These are phyloP conservation scores for Slavum lentiscoides DNA, from an alignment of 2,888 invertebrate species.

Conservation along the genomic window DNA sequence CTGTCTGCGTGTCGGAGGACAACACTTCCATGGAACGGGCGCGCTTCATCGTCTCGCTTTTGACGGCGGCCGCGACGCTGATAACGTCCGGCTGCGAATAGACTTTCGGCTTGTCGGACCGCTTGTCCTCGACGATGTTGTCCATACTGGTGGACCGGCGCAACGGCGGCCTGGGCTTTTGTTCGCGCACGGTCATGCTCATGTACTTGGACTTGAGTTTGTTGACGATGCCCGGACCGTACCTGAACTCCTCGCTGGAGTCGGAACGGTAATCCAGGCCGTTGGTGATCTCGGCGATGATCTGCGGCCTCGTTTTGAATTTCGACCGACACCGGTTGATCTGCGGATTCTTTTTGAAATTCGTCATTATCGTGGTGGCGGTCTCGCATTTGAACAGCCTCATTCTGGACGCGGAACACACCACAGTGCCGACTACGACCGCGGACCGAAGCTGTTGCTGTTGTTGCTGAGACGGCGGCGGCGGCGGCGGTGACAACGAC, in stretches of 20 bases:
- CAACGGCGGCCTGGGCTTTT: constrained; percentile 69
- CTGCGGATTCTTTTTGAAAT: constrained; percentile 47
- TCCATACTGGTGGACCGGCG: constrained; percentile 83
- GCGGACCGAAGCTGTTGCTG: neutral
- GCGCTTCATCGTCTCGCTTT: constrained; percentile 71
- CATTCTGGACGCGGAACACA: constrained; percentile 26
- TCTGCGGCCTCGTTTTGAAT: constrained; percentile 49
- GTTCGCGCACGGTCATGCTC: constrained; percentile 79
- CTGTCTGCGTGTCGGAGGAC: constrained; percentile 66
- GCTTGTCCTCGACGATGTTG: constrained; percentile 73
- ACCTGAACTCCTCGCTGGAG: constrained; percentile 78
- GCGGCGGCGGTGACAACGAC: neutral
- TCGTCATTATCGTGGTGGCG: constrained; percentile 40
- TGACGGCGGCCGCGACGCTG: constrained; percentile 58
- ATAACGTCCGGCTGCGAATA: constrained; percentile 48
- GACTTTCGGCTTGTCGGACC: constrained; percentile 48
- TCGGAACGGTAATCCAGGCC: constrained; percentile 66
- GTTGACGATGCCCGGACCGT: constrained; percentile 90
- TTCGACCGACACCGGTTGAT: constrained; percentile 40
- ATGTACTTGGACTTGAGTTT: constrained; percentile 84
- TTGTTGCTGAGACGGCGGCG: constrained; percentile 3
- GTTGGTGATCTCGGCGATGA: constrained; percentile 53
- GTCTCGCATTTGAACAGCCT: constrained; percentile 50
- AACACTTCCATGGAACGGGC: constrained; percentile 85
- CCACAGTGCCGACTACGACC: constrained; percentile 46